phyloP scores from a whole-genome alignment of 2,113 vertebrate genomes.

The Morone chrysops region DNA sequence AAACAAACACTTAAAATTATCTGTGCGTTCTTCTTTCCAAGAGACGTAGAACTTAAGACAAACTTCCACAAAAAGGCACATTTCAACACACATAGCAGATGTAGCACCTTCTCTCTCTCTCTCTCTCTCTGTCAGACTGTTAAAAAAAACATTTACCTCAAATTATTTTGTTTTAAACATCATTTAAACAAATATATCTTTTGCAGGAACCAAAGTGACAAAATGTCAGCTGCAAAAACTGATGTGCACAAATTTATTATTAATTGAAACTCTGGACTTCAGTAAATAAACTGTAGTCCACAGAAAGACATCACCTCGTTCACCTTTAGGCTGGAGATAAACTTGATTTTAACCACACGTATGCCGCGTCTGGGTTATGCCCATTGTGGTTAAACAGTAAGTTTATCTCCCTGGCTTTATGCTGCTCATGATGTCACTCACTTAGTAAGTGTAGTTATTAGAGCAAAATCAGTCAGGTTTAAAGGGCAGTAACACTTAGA shows the following conservation, averaged over 20 bases:
- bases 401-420: not conserved
- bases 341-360: no score
- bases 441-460: slow-evolving; percentile 27
- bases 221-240: slow-evolving; percentile 14
- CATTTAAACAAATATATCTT: slow-evolving; percentile 13
- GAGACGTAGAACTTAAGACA: slow-evolving; percentile 40
- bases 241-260: not conserved
- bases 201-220: slow-evolving; percentile 25
- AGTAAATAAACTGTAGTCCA: slow-evolving; percentile 47
- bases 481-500: slow-evolving; percentile 35
- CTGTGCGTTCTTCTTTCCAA: slow-evolving; percentile 30
- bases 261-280: slow-evolving; percentile 28
- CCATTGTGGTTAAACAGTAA: no score
- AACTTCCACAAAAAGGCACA: slow-evolving; percentile 45
- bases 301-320: slow-evolving; percentile 35
- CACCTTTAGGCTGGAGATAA: not conserved
- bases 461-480: slow-evolving; percentile 31
- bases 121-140: slow-evolving; percentile 24
- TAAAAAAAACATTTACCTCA: slow-evolving; percentile 51
- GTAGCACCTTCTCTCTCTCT: slow-evolving; percentile 28
- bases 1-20: slow-evolving; percentile 63
- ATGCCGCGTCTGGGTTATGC: no score
- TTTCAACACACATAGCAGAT: slow-evolving; percentile 41
- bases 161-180: slow-evolving; percentile 33
- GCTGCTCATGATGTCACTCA: slow-evolving; percentile 18